Evolutionary conservation across 2,113 vertebrate species (phyloP), one percentile per base, ranked within the genome.

Genomic region (Gopherus evgoodei): DNA sequence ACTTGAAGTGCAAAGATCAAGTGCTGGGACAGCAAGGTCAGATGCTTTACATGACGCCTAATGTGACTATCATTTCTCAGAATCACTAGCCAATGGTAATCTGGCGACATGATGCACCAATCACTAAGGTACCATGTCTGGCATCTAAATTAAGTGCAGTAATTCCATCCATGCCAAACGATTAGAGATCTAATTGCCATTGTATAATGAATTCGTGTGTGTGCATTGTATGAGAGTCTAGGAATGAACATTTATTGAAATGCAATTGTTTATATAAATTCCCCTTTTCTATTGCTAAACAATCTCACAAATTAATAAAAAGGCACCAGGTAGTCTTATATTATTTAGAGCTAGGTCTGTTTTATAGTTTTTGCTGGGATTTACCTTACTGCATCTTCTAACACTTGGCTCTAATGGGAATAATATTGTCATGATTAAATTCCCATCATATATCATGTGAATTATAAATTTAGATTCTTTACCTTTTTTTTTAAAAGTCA

Each of bases 11-110:
- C 98, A 98, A 94, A 98, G 98, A 98, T 98, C 98, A 98, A 98
- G 96, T 97, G 91, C 96, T 96, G 54, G 92, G 96, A 97, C 97
- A 97, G 89, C 65, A 97, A 97, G 98, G 98, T 98, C 98, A 98
- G 97, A 97, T 93, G 97, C 97, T 98, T 95, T 98, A 98, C 97
- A 98, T 52, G 97, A 97, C 97, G 98, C 97, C 97, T 98, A 96
- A 98, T 83, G 98, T 87, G 96, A 89, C 97, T 97, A 97, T 97
- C 97, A 98, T 97, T 98, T 98, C 97, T 98, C 97, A 98, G 97
- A 91, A 94, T 97, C 79, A 1, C 88, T 91, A 95, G 96, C 95
- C 49, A 49, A 91, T 97, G 97, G 97, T 97, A 96, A 97, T 78
- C 89, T 92, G 97, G 97, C 83, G 93, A 97, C 97, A 97, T 88